Evolutionary conservation across 2,888 invertebrate species (phyloP).

Genomic region (Phengaris arion): DNA sequence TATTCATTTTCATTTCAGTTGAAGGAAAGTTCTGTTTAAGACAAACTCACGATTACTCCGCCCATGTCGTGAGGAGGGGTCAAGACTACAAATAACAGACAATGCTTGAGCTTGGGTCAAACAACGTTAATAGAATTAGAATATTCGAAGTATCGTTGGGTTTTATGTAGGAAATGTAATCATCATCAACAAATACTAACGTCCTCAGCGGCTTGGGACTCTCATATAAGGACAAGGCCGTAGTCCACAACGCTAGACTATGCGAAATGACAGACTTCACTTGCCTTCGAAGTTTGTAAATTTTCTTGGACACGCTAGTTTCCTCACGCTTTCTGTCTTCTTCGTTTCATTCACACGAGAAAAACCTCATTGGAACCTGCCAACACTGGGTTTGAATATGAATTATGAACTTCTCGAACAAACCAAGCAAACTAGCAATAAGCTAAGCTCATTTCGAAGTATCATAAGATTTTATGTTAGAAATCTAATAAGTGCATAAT

Average conservation of each 20-base stretch:
- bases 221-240: no score
- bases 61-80: constrained; percentile 64
- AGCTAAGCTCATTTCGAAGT: neutral
- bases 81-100: constrained; percentile 52
- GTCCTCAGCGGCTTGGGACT: no score
- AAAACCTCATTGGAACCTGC: no score
- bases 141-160: constrained; percentile 49
- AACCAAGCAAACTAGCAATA: neutral
- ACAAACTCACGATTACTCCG: constrained; percentile 50
- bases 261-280: no score
- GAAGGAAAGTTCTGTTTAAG: constrained; percentile 30
- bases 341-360: no score
- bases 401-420: neutral
- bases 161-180: neutral
- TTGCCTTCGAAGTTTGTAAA: no score
- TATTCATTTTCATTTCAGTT: constrained; percentile 34
- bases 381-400: no score
- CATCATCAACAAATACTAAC: neutral
- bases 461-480: neutral
- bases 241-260: no score
- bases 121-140: constrained; percentile 49
- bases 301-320: no score
- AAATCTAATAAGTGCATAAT: neutral
- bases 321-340: no score
- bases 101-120: constrained; percentile 29